phyloP scores from a whole-genome alignment of 2,888 invertebrate species.

The Pecten maximus region DNA sequence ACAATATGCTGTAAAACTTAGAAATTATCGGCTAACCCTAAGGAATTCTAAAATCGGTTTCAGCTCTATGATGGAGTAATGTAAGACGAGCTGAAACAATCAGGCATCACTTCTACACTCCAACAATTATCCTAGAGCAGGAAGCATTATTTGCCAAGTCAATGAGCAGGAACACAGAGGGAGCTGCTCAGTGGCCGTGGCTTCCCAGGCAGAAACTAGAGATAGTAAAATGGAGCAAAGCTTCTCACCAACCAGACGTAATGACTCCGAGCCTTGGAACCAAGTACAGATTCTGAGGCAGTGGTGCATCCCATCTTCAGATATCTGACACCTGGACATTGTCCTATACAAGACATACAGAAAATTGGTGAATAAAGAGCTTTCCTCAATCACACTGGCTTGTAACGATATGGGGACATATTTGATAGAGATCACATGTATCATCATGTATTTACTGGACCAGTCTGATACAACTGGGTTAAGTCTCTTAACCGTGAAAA shows the following conservation, averaged over 20 bases:
- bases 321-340: background rate
- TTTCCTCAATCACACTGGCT: background rate
- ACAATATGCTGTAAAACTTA: slow-evolving; percentile 5
- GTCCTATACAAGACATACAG: background rate
- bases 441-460: background rate
- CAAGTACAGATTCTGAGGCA: background rate
- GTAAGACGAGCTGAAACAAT: background rate
- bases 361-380: background rate
- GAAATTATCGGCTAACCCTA: background rate
- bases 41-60: background rate
- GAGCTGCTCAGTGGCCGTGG: background rate
- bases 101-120: background rate
- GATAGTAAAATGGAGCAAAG: background rate
- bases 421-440: background rate
- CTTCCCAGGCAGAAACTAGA: slow-evolving; percentile 13
- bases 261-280: background rate
- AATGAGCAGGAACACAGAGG: slow-evolving; percentile 2
- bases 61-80: background rate
- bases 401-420: background rate
- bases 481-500: background rate
- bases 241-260: background rate
- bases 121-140: background rate
- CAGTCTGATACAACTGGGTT: background rate
- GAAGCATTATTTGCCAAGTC: slow-evolving; percentile 7
- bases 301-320: background rate